A percentile compares a stretch with the other conserved stretches of the same genome.
Conservation (phyloP, 2,888 invertebrate species). For the Tipula vernalis region DNA sequence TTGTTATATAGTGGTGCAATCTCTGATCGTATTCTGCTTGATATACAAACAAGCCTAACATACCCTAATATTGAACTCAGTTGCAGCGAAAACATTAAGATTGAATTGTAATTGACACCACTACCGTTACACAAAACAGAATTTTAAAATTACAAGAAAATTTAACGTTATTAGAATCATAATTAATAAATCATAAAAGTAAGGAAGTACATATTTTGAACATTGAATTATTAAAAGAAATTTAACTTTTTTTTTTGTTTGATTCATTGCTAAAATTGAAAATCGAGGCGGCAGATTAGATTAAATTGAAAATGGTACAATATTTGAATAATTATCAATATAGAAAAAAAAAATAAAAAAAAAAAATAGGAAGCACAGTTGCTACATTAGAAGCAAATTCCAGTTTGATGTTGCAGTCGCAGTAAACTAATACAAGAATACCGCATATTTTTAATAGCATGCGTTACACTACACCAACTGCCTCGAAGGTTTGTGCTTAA, state of each 20-base stretch:
- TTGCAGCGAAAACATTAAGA: neutral
- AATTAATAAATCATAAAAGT: neutral
- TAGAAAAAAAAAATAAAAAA: neutral
- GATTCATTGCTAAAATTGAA: neutral
- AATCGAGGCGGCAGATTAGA: neutral
- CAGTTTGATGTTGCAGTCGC: neutral
- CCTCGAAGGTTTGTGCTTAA: neutral
- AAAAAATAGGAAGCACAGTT: neutral
- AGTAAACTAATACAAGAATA: neutral
- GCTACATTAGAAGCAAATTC: neutral
- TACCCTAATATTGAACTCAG: neutral
- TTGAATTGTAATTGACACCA: neutral
- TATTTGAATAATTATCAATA: neutral
- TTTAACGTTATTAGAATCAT: neutral
- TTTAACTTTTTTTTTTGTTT: neutral
- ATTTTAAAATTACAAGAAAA: neutral
- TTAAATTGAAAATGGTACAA: neutral
- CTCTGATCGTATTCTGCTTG: neutral
- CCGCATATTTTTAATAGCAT: neutral
- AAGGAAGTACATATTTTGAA: neutral
- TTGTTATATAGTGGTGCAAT: neutral
- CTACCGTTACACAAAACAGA: neutral
- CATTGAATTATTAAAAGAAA: neutral
- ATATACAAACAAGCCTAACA: neutral
- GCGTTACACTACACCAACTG: neutral